Base-by-base conservation (phyloP, 2,797 vertebrate species). In the Myotis vivesi region DNA sequence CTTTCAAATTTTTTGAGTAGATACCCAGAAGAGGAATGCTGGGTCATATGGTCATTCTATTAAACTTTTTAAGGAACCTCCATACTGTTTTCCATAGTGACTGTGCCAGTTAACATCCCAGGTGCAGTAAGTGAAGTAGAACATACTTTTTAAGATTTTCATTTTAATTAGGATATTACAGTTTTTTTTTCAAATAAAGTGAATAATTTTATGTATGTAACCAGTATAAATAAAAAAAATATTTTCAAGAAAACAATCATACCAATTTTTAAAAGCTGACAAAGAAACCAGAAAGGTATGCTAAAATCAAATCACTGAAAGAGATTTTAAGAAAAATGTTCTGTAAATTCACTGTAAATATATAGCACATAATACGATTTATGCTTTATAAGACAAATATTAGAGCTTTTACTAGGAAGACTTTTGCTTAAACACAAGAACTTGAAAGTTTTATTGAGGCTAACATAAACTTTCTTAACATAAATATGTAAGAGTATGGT, bases 241-340 rank as follows among this genome's bases (percentile, higher is more conserved):
- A 77, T 77, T 82, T 82, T 86, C 55, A 83, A 83, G 38, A 91
- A 92, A 92, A 57, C 88, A 68, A 77, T 86, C 9, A 30, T 62
- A 36, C 13, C 10, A 53, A 9, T 51, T 59, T 69, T 69, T 55
- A 94, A 85, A 82, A 62, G 3, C 44, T 38, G 89, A 77, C 4
- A 62, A 72, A 16, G 30, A 90, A 92, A 55, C 72, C 4, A 23
- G 30, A 87, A 93, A 73, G 33, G 1, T 79, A 15, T 36, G 15
- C 36, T 87, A 80, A 84, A 87, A 64, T 92, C 25, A 66, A 49
- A 38, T 79, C 16, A 53, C 33, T 44, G 19, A 33, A 71, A 75
- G 38, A 41, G 12, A 28, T 68, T 66, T 44, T 92, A 79, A 80
- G 20, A 41, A 89, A 71, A 69, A 16, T 44, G 2, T 64, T 75